These are phyloP conservation scores for Enteromius radiatus DNA, from an alignment of 2,797 vertebrate species.

Conservation along the genomic window DNA sequence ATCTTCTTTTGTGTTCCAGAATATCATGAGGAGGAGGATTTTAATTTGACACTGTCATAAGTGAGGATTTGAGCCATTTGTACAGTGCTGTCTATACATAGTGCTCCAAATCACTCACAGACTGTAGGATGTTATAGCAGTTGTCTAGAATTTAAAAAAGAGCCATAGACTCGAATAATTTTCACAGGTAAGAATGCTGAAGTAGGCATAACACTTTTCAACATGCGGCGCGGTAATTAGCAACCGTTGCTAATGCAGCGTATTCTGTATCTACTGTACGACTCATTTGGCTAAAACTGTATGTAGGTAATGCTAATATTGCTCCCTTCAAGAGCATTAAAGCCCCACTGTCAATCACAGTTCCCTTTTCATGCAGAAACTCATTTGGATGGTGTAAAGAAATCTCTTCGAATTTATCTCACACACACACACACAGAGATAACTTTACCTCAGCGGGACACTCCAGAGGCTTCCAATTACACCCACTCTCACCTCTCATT, in stretches of 20 bases:
- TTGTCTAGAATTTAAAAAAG: not conserved
- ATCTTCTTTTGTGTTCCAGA: not conserved
- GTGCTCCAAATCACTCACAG: not conserved
- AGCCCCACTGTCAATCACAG: not conserved
- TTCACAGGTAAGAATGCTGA: not conserved
- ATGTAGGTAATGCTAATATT: not conserved
- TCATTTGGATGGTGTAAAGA: conserved; percentile 2
- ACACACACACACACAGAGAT: not conserved
- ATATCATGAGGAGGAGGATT: not conserved
- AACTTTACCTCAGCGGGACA: conserved; percentile 36
- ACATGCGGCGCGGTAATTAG: not conserved
- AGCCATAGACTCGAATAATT: not conserved
- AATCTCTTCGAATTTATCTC: not conserved
- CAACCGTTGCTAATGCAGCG: not conserved
- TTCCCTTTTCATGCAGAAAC: not conserved
- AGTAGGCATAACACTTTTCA: not conserved
- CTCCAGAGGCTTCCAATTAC: conserved; percentile 44
- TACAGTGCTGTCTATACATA: not conserved
- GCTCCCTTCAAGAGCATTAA: not conserved
- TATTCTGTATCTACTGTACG: not conserved
- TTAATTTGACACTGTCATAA: not conserved
- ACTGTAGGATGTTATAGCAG: not conserved
- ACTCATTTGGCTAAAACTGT: not conserved
- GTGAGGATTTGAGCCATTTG: not conserved
- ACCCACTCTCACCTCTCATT: conserved; percentile 33